Evolutionary conservation across 2,888 invertebrate genomes (phyloP).

Genomic region (Hoplodrina ambigua): DNA sequence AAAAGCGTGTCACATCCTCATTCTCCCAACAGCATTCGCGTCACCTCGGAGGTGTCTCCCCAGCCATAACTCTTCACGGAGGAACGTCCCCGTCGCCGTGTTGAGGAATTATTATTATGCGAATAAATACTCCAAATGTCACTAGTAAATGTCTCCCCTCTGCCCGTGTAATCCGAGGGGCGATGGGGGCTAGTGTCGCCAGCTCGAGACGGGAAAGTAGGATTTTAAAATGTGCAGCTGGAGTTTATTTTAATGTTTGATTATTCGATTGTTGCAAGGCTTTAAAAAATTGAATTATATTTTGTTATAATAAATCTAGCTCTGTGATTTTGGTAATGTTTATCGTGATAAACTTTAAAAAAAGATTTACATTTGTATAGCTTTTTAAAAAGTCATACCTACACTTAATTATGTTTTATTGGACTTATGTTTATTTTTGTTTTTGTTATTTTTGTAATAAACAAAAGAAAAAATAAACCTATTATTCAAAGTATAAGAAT

Average conservation of each 20-base stretch:
- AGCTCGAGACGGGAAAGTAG: conserved; percentile 11
- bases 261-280: not conserved
- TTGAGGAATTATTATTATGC: conserved; percentile 92
- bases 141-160: conserved; percentile 91
- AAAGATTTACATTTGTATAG: too few species aligned
- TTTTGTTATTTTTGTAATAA: too few species aligned
- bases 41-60: conserved; percentile 88
- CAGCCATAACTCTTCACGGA: conserved; percentile 87
- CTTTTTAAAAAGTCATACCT: too few species aligned
- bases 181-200: conserved; percentile 57
- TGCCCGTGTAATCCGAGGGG: conserved; percentile 77
- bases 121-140: conserved; percentile 92
- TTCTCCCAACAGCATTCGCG: conserved; percentile 60
- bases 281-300: too few species aligned
- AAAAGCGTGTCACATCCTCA: conserved; percentile 69
- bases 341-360: too few species aligned
- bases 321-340: too few species aligned
- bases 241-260: not conserved
- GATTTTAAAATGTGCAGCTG: conserved; percentile 18
- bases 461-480: too few species aligned
- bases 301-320: too few species aligned
- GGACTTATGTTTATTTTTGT: too few species aligned
- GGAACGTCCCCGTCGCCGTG: conserved; percentile 85
- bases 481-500: too few species aligned
- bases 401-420: too few species aligned